Base-by-base conservation (phyloP, 2,113 vertebrate genomes). In the Sapajus apella region DNA sequence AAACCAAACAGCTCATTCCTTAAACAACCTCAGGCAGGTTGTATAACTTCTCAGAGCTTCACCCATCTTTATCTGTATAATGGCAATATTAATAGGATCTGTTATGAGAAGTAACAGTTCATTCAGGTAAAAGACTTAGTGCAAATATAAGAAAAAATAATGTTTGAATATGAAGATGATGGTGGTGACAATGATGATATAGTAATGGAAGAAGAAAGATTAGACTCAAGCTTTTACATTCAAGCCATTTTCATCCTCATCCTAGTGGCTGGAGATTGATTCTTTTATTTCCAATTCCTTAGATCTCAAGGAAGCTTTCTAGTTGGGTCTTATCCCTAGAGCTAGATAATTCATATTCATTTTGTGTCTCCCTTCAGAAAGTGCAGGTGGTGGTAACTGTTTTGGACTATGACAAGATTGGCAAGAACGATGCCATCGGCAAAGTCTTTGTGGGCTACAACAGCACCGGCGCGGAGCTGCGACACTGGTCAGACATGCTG, bases 341-440 rank as follows among this genome's bases (percentile, higher is more conserved):
- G 0, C 45, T 5, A 87, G 77, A 3, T 92, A 47, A 43, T 88
- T 91, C 12, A 95, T 88, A 32, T 68, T 30, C 91, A n/a, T 83
- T 87, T 73, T 87, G 86, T 97, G 4, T 98, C 93, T 84, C 97
- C 43, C 98, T 98, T 70, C 98, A 99, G 99, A 99, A 99, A 99
- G 99, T 99, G 98, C 99, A 99, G 99, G 98, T 99, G 98, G 99
- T 99, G 99, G 99, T 99, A 98, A 99, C 99, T 98, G 99, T 99
- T 99, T 99, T 99, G 99, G 99, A 99, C 99, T 99, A 99, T 99
- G 99, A 99, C 99, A 99, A 99, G 99, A 99, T 99, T 98, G 99
- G 99, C 98, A 99, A 99, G 99, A 99, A 99, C 12, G 99, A 99
- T 99, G 99, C 99, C 98, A 99, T 99, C 97, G 99, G 99, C 84